Percentiles rank a stretch among this genome's conserved stretches.
These are phyloP conservation scores for Halocynthia aurantium DNA, from an alignment of 23 tunicate genomes.

Conservation along the genomic window DNA sequence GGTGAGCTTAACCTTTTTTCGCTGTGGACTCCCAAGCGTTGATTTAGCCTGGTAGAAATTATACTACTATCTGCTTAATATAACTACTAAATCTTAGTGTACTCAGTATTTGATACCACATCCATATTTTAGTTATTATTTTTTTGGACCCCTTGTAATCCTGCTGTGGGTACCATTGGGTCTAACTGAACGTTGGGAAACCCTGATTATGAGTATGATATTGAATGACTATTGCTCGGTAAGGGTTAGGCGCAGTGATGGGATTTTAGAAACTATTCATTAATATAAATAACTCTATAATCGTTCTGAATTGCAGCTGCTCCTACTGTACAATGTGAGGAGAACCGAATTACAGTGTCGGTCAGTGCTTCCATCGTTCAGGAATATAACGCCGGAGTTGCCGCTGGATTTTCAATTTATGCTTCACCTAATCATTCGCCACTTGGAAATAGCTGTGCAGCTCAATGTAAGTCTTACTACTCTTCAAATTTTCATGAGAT, in stretches of 20 bases:
- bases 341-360: not conserved
- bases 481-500: not conserved
- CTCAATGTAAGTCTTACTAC: not conserved
- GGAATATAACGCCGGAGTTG: not conserved
- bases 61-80: not conserved
- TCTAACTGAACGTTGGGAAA: too few species aligned
- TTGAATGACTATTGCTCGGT: not conserved
- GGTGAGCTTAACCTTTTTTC: too few species aligned
- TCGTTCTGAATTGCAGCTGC: not conserved
- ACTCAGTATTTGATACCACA: too few species aligned
- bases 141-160: too few species aligned
- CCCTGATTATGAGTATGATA: too few species aligned
- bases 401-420: not conserved
- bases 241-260: not conserved
- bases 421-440: constrained; percentile 1
- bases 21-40: too few species aligned
- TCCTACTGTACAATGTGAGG: not conserved
- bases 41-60: not conserved
- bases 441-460: not conserved
- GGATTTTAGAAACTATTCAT: not conserved
- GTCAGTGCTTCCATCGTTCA: not conserved
- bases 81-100: not conserved
- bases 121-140: too few species aligned
- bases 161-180: too few species aligned
- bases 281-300: not conserved